Conservation (phyloP, 2,888 invertebrate species). For the Drosophila nigritarsus region DNA sequence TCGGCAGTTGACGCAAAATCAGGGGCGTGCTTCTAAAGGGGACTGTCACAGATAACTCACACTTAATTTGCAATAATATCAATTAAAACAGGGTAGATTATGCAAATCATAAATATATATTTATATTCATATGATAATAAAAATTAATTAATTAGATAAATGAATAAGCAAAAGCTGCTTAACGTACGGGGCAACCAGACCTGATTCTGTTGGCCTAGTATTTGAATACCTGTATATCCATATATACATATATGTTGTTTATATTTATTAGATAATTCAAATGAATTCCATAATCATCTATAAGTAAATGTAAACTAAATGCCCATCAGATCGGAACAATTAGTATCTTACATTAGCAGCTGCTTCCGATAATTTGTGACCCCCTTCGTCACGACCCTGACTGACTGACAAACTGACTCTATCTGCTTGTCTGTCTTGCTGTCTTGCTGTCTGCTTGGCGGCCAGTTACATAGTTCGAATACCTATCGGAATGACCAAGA, state of each 20-base stretch:
- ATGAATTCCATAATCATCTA: not conserved
- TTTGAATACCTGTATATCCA: not conserved
- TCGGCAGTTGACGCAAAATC: conserved; percentile 12
- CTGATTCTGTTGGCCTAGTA: not conserved
- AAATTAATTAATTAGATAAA: not conserved
- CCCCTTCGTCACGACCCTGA: conserved; percentile 54
- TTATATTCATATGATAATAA: not conserved
- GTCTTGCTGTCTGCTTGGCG: conserved; percentile 23
- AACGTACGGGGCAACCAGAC: not conserved
- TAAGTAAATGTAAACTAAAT: not conserved
- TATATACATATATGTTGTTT: not conserved
- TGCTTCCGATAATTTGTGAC: conserved; percentile 16
- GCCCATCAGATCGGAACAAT: not conserved
- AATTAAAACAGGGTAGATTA: not conserved
- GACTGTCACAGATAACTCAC: not conserved
- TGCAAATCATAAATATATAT: not conserved
- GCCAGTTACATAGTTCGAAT: conserved; percentile 67
- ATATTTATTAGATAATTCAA: not conserved
- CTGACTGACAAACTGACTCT: conserved; percentile 7
- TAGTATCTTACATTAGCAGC: conserved; percentile 12
- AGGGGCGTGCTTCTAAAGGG: conserved; percentile 30
- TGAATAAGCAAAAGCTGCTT: not conserved
- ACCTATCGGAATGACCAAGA: conserved; percentile 76
- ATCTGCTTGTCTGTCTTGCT: conserved; percentile 7
- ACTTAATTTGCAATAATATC: not conserved